Base-by-base conservation (phyloP, 2,888 invertebrate species). In the Notodonta ziczac region DNA sequence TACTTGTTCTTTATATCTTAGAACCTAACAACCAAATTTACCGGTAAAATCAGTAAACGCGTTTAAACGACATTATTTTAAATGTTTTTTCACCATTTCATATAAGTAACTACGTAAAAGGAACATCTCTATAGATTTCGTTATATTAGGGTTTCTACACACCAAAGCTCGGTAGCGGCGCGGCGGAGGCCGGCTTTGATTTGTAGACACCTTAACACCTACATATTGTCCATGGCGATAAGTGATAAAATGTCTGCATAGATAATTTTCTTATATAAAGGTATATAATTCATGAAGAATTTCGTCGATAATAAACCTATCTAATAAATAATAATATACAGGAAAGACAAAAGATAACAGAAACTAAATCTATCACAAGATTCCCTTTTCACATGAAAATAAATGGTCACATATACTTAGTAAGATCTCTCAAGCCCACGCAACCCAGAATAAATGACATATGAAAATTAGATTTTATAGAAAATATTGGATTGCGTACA, bases 1-100 rank as follows among this genome's bases (percentile, higher is more conserved):
- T 89, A 88, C 89, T 89, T 89, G 80, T 81, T 78, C 69, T 69
- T 72, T 69, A 69, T 62, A 66, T 67, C 64, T 67, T 74, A 76
- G 65, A 66, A 69, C 66, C 65, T 69, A 73, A 65, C 56, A 58
- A 61, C 62, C 24, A 39, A 61, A 62, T 60, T 60, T 46, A 66
- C 51, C 60, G 39, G 57, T 42, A 10, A 54, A 35, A 60, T 58
- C 58, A 59, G 48, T 64, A 56, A 63, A 70, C 60, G 58, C 53
- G 48, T 54, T 58, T 55, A 9, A 16, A 6, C n/a, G n/a, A 5
- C 6, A 48, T 48, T 12, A 46, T n/a, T 46, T 12, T 24, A 24
- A 35, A 35, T 48, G 13, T 16, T 16, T 50, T 16, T 50, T 16
- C 16, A 14, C 5, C 9, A 50, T 16, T 48, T 50, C 16, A 16